Evolutionary conservation across 2,797 vertebrate species (phyloP).

Genomic region (Spea hammondii): DNA sequence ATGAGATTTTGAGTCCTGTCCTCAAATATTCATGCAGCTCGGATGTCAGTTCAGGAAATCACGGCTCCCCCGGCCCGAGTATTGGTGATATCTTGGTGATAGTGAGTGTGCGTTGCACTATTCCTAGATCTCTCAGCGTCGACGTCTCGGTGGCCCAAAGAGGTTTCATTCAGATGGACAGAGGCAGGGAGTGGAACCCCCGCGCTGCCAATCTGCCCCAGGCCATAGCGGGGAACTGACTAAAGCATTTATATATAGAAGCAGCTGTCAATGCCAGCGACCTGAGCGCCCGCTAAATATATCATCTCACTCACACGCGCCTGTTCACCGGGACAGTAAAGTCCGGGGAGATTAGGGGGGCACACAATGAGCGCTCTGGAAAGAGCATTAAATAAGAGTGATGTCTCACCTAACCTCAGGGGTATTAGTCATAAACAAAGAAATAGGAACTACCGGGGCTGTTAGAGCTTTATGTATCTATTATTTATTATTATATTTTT

Average conservation of each 20-base stretch:
- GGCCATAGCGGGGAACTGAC: slow-evolving; percentile 49
- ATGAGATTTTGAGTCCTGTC: too few relatives aligned
- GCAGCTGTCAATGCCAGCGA: slow-evolving; percentile 63
- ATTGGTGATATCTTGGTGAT: neutral
- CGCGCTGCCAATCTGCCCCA: slow-evolving; percentile 2
- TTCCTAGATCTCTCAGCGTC: neutral
- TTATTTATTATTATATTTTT: too few relatives aligned
- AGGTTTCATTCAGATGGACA: slow-evolving; percentile 57
- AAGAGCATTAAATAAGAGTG: too few relatives aligned
- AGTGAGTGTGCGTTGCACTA: neutral
- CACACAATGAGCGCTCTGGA: neutral
- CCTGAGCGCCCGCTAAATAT: slow-evolving; percentile 62
- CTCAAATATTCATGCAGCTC: too few relatives aligned
- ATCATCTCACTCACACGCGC: neutral
- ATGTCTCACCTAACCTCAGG: too few relatives aligned
- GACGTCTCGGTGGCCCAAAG: slow-evolving; percentile 19
- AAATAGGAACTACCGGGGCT: too few relatives aligned
- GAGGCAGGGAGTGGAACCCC: slow-evolving; percentile 1
- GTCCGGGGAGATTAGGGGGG: neutral
- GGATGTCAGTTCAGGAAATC: too few relatives aligned
- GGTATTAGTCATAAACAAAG: too few relatives aligned
- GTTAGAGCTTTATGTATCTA: too few relatives aligned
- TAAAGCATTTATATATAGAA: slow-evolving; percentile 68
- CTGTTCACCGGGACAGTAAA: slow-evolving; percentile 8
- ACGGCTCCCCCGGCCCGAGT: neutral